Evolutionary conservation across 2,888 invertebrate species (phyloP), one percentile per base, ranked within the genome.

Genomic region (Platycheirus rosarum): DNA sequence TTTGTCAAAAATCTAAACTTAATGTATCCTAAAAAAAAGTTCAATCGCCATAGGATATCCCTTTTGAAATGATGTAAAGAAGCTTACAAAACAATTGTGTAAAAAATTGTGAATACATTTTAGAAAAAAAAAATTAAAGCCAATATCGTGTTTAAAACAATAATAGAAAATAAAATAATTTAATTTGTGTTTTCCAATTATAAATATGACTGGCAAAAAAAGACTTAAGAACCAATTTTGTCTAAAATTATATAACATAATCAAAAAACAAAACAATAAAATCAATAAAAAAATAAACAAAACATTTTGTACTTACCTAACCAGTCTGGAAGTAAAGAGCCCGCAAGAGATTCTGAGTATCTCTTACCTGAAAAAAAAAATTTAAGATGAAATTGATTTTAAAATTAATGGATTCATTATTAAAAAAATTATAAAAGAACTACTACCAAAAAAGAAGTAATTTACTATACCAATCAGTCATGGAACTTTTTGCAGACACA

Each of bases 291-390:
- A 76, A 76, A 86, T 60, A 77, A 85, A 85, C 62, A 62, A 84
- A 86, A 65, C 55, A 55, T 44, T 80, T 77, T 86, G 85, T 87
- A 91, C 91, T 91, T 91, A 91, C 91, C 91, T 90, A 91, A 88
- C 91, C 91, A 91, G 87, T 91, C 91, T 88, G 91, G 91, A 86
- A 91, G 90, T 86, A 91, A 88, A 82, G 91, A 90, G 88, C 91
- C 91, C 90, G 91, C 91, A 91, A 91, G 91, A 91, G 91, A 91
- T 91, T 91, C 91, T 88, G 91, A 89, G 88, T 91, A 91, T 91
- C 91, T 91, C 91, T 91, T 91, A 91, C 91, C 91, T 91, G 88
- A 49, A 91, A 90, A 71, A 76, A 76, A n/a, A n/a, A n/a, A n/a
- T n/a, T n/a, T 73, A 70, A 86, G 79, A 68, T 9, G 53, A 84